Conservation (phyloP, 2,888 invertebrate genomes). For the Flexamia atlantica region DNA sequence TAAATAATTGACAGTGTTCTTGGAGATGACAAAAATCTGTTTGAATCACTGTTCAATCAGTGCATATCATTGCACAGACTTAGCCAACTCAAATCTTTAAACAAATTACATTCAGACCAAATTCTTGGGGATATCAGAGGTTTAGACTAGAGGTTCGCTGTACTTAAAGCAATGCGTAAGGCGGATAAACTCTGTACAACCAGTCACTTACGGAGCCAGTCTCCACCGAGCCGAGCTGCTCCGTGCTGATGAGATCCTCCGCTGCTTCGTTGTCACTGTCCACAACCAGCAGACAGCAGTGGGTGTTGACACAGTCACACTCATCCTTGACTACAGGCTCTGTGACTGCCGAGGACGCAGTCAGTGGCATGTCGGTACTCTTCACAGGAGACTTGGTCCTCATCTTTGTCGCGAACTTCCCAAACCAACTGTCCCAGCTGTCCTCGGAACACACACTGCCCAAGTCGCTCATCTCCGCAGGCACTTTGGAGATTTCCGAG, state of each 20-base stretch:
- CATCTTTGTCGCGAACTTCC: not conserved
- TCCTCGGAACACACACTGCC: not conserved
- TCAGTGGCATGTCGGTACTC: not conserved
- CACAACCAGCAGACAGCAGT: slow-evolving; percentile 18
- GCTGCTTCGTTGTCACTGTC: slow-evolving; percentile 18
- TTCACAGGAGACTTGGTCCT: not conserved
- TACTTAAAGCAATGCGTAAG: slow-evolving; percentile 34
- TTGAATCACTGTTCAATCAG: too few relatives aligned
- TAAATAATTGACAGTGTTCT: too few relatives aligned
- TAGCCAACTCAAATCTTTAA: too few relatives aligned
- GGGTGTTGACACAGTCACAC: not conserved
- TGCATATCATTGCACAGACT: too few relatives aligned
- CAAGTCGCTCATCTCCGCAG: not conserved
- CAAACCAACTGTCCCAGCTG: slow-evolving; percentile 1
- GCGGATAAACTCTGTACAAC: slow-evolving; percentile 48
- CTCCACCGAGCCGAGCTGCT: slow-evolving; percentile 49
- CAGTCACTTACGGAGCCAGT: slow-evolving; percentile 59
- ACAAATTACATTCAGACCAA: too few relatives aligned
- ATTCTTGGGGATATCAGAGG: slow-evolving; percentile 13
- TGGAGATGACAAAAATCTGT: too few relatives aligned
- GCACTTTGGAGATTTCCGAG: not conserved
- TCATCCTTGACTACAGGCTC: not conserved
- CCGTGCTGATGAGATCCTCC: not conserved
- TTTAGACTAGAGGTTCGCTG: not conserved
- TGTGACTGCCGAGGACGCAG: not conserved